Evolutionary conservation across 2,888 invertebrate genomes (phyloP), one percentile per base, ranked within the genome.

Genomic region (Catocala fraxini): DNA sequence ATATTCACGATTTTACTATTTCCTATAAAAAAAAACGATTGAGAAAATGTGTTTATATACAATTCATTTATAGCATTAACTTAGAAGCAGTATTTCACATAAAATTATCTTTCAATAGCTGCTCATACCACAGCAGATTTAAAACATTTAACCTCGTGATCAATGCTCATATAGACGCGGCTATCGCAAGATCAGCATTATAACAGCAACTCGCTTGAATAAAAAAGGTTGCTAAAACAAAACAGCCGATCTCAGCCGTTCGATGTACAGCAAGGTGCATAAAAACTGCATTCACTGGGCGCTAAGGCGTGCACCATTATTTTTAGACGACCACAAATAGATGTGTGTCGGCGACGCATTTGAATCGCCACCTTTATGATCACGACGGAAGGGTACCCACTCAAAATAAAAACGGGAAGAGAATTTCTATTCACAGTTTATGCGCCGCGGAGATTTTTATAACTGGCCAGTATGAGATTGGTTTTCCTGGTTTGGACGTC

Each of bases 281-380:
- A 92, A 92, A 92, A 92, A 92, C 82, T 89, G 89, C 89, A 89
- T 83, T 84, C 76, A 76, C 63, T 55, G 70, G 75, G 77, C 77
- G 78, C 78, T 78, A 69, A 84, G 81, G 84, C 83, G 81, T 83
- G 79, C 81, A 77, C 78, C 71, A 64, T 82, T 92, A 91, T 91
- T 91, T 91, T 90, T 91, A 91, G 89, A 51, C 72, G 77, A 75
- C 80, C 88, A 73, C 75, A 87, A 92, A 92, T 91, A 92, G 84
- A 86, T 86, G 78, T 87, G 84, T 88, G 88, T 81, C 87, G 87
- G 79, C 75, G 74, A 82, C 84, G 82, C 86, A 80, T 83, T 84
- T 80, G 80, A 80, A 86, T 83, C 80, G 66, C 59, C 72, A 77
- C 78, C 77, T 80, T 81, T 80, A 74, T 72, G 69, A 74, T 74